Base-by-base conservation (phyloP, 2,797 vertebrate genomes). In the Liparis tanakae region DNA sequence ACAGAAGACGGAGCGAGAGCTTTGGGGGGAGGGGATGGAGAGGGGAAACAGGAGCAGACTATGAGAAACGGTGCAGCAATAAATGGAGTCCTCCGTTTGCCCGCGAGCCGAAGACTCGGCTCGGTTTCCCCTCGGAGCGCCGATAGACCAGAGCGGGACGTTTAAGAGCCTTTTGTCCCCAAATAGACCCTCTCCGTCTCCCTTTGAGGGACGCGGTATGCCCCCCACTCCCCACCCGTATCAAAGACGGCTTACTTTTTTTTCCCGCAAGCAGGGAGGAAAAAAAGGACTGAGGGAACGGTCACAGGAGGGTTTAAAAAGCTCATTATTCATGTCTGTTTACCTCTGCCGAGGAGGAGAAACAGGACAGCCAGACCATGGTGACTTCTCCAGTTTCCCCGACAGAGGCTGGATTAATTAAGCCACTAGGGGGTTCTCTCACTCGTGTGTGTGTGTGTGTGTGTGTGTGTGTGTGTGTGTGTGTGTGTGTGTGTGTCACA, bases 381-480 rank as follows among this genome's bases (percentile, higher is more conserved):
- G 86, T 77, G 86, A 88, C 86, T 88, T 81, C 84, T 88, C 79
- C 66, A 82, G 87, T 89, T 89, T 92, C 86, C 84, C 88, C 90
- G 74, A 86, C 79, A 88, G 79, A 88, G 76, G 59, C 71, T 79
- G 84, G 80, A 88, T 90, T 93, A 93, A 93, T 93, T 90, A 93
- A 91, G 88, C 88, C 90, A 93, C 88, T 39, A 69, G 86, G 77
- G 92, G 92, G 68, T 87, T 89, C 72, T 78, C 62, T 85, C 62
- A 72, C 80, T 75, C 9, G 13, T 43, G 39, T 66, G 54, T 43
- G 4, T 22, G 51, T 54, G 51, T 25, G 20, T 30, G 51, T 77
- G 59, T 74, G 76, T 46, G 48, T 70, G 57, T 51, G n/a, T n/a
- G n/a, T n/a, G n/a, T n/a, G n/a, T n/a, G n/a, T 30, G 25, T 30